Evolutionary conservation across 37 sponge, comb jelly and placozoan species (phyloP), one percentile per base, ranked within the genome.

Genomic region (Chondrilla cf. caribensis): DNA sequence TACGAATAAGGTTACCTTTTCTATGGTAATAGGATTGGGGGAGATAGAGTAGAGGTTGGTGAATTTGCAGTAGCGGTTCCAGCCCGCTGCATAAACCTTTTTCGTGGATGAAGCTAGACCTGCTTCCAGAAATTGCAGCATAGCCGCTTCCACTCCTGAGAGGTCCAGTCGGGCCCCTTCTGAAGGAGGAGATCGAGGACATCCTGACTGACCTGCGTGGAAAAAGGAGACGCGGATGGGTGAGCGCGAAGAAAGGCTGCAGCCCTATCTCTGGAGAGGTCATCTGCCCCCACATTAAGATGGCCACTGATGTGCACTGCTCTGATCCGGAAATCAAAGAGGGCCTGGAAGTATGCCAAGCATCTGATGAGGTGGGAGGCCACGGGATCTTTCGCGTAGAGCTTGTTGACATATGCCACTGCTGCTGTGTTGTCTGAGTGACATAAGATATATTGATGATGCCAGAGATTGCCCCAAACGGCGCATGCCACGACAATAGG

Each of bases 391-490:
- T 43, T 35, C n/a, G 65, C 68, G 35, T 73, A 25, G 15, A 44
- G 72, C 58, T 22, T 6, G 43, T 47, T 38, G 17, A 83, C 59
- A 14, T 43, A 25, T n/a, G 57, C 22, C 38, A 72, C 84, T 4
- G 42, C 84, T 33, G 76, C 51, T 0, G 14, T n/a, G 38, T 83
- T 83, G 76, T 83, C 84, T 5, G 57, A 83, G 28, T 83, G 76
- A 28, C 68, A 54, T 3, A 70, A 18, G 22, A 83, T 43, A 15
- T 32, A 28, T 26, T 11, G 76, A 31, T 38, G 5, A 41, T 3
- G 14, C 75, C 55, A 71, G 24, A 7, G 5, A 19, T 54, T 26
- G 28, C 84, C 84, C 72, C 72, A 83, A 7, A 72, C 58, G 17
- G 57, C 72, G 38, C 54, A 58, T 25, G 84, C 75, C 9, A 41